A percentile compares a stretch with the other conserved stretches of the same genome.
phyloP scores from a whole-genome alignment of 2,113 vertebrate genomes.

The Prunella himalayana region DNA sequence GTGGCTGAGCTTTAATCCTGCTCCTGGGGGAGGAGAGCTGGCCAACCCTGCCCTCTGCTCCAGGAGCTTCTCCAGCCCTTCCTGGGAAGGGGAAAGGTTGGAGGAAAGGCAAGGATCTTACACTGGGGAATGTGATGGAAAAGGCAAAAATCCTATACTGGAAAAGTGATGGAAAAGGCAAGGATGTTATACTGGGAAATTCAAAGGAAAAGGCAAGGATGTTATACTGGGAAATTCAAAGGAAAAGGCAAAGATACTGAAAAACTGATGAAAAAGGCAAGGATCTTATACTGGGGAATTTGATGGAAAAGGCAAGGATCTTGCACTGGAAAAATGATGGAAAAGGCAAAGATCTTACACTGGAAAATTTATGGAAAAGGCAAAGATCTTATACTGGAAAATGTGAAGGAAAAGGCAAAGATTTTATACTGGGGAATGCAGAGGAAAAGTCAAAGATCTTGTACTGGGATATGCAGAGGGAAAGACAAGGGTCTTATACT shows the following conservation, averaged over 20 bases:
- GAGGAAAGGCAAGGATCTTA: not conserved
- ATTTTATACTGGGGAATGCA: too few species aligned
- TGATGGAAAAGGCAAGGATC: not conserved
- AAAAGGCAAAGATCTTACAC: not conserved
- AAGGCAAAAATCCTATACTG: not conserved
- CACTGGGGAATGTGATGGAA: too few species aligned
- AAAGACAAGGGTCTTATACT: too few species aligned
- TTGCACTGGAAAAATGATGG: not conserved
- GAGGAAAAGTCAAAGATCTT: not conserved
- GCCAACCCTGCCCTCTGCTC: not conserved
- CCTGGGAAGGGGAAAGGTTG: not conserved
- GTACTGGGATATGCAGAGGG: too few species aligned
- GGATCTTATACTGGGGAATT: accelerated
- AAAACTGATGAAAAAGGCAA: too few species aligned
- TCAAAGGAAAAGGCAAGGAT: not conserved
- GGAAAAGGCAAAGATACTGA: not conserved
- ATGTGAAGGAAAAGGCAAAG: not conserved
- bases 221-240: not conserved
- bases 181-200: too few species aligned
- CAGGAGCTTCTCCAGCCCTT: not conserved
- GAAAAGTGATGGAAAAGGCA: not conserved
- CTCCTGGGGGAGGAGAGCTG: not conserved
- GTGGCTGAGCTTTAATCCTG: not conserved
- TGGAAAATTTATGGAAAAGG: not conserved
- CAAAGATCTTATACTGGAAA: not conserved